Conservation (phyloP, 2,888 invertebrate species). For the Agrotis ipsilon region DNA sequence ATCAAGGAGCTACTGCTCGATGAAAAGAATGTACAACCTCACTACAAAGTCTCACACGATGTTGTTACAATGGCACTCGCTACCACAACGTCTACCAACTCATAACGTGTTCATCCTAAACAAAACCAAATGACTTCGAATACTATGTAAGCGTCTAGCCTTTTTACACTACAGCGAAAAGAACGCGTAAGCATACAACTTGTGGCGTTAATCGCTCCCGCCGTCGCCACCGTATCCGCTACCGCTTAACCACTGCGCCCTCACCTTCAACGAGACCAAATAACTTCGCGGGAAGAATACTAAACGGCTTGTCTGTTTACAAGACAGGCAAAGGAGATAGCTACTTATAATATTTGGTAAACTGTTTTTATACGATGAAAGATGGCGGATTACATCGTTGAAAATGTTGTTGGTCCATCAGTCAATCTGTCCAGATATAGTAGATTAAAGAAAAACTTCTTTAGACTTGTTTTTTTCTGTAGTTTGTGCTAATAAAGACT, state of each 20-base stretch:
- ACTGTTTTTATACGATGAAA: constrained; percentile 13
- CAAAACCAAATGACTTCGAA: too few species aligned
- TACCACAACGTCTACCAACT: too few species aligned
- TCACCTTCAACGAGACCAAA: constrained; percentile 5
- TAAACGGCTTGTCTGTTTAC: constrained; percentile 22
- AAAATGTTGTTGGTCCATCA: constrained; percentile 25
- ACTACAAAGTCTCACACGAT: too few species aligned
- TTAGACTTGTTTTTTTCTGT: background rate
- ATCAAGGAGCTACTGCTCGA: too few species aligned
- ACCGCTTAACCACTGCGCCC: background rate
- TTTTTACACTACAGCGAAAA: background rate
- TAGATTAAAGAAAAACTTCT: background rate
- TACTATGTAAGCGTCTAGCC: background rate
- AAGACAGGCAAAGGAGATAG: constrained; percentile 33
- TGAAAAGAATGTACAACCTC: too few species aligned
- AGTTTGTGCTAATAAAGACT: background rate
- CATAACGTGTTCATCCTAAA: too few species aligned
- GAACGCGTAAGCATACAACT: too few species aligned
- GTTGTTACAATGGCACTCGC: too few species aligned
- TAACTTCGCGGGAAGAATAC: constrained; percentile 17
- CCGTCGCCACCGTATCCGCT: background rate
- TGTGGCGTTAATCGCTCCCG: background rate
- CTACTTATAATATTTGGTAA: constrained; percentile 7
- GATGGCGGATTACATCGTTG: constrained; percentile 24
- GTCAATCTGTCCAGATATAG: background rate